Base-by-base conservation (phyloP, 2,888 invertebrate genomes). In the Panorpa germanica region DNA sequence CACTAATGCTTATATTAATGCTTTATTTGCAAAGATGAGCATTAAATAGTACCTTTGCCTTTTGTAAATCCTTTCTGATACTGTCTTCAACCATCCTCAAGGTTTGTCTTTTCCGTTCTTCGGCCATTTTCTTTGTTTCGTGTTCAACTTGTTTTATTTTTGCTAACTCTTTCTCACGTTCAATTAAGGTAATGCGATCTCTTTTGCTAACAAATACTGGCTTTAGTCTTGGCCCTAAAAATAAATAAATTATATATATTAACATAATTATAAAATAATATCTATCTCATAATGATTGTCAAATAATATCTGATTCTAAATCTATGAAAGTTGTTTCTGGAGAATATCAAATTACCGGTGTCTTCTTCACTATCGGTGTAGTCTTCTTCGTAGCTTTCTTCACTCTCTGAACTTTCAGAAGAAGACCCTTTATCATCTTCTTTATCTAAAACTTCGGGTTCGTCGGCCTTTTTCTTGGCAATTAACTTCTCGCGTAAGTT, bases 151-250 rank as follows among this genome's bases (percentile, higher is more conserved):
- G 83, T 45, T 83, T 83, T 45, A 82, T 74, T 40, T 75, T 78
- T 38, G 74, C 67, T 10, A 73, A 71, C 53, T 91, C 86, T 26
- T 81, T 76, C 44, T 96, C 95, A 41, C 81, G 78, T 50, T 98
- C 96, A 40, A 86, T 81, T 11, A 96, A 78, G 0, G 96, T 96
- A 39, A 96, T 78, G 33, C 98, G 65, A 44, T 98, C 95, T 33
- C 76, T 73, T 41, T 90, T 91, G 37, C 83, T 63, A 0, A 95
- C 90, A 57, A 93, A 95, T 1, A 95, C 81, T 1, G 93, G 95
- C 47, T 93, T 95, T 6, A 95, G 64, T 32, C 93, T 60, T 0
- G 91, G 90, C 5, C 85, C 85, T 61, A 21, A 20, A 40, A 41
- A 13, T 28, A 14, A 25, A 14, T n/a, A 8, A 19, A n/a, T n/a